Conservation (phyloP, 2,797 vertebrate genomes). For the Morus bassanus region DNA sequence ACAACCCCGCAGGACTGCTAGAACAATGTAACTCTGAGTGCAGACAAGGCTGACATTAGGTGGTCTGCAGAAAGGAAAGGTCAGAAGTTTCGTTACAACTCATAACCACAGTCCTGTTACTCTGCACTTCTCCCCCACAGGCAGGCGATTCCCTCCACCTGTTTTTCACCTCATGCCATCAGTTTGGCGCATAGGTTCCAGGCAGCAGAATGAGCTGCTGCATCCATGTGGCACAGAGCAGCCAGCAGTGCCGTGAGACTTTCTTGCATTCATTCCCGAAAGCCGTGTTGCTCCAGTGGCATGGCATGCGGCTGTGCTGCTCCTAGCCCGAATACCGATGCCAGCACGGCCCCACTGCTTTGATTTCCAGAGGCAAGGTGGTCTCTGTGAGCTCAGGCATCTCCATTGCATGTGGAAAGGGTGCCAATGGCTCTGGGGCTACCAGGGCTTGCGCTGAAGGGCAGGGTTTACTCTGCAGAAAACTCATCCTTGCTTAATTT, state of each 20-base stretch:
- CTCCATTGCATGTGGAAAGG: accelerated
- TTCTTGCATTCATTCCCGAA: background rate
- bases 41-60: background rate
- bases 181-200: accelerated
- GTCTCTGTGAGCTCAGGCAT: background rate
- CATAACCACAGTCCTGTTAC: background rate
- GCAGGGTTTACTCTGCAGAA: background rate
- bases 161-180: background rate
- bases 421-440: background rate
- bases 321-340: background rate
- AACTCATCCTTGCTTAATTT: background rate
- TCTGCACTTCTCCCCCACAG: background rate
- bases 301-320: accelerated
- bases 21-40: background rate
- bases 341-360: background rate
- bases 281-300: background rate
- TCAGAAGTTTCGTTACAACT: background rate
- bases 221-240: background rate
- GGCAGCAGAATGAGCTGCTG: background rate
- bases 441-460: accelerated
- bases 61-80: background rate
- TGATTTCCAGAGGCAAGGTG: background rate
- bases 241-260: background rate
- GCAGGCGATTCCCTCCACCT: background rate
- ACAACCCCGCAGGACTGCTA: background rate